Conservation (phyloP, 2,113 vertebrate species). For the Australoheros scitulus region DNA sequence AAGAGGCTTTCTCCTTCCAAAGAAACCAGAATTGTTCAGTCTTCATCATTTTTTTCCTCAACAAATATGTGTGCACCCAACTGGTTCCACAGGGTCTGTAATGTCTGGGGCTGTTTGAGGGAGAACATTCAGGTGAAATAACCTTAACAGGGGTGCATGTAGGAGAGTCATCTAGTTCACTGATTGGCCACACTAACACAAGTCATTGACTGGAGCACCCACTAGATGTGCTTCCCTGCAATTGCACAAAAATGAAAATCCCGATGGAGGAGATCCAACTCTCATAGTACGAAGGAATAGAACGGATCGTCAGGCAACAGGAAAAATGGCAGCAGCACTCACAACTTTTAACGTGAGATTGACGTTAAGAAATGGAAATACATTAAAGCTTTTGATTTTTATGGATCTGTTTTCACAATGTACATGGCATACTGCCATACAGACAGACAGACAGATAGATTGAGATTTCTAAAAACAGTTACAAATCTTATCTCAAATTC, state of each 20-base stretch:
- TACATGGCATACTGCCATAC: no score
- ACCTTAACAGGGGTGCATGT: neutral
- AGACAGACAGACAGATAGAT: no score
- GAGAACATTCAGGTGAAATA: neutral
- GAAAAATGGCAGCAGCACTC: rapidly evolving
- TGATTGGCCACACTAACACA: neutral
- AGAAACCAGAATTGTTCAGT: no score
- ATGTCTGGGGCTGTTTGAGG: neutral
- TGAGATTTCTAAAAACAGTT: neutral
- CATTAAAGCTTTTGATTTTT: neutral
- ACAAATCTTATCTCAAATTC: neutral
- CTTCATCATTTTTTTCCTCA: neutral
- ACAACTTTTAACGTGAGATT: neutral
- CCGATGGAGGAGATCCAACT: neutral
- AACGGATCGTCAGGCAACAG: neutral
- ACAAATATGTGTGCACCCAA: neutral
- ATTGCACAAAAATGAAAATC: neutral
- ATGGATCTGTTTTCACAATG: no score
- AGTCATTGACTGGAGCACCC: no score
- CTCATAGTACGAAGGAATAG: neutral
- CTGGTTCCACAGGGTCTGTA: neutral
- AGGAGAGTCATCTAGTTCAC: neutral
- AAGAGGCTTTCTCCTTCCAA: no score
- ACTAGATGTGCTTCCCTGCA: neutral
- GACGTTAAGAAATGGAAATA: neutral